Evolutionary conservation across 2,797 vertebrate genomes (phyloP).

Genomic region (Anguilla pacifica): DNA sequence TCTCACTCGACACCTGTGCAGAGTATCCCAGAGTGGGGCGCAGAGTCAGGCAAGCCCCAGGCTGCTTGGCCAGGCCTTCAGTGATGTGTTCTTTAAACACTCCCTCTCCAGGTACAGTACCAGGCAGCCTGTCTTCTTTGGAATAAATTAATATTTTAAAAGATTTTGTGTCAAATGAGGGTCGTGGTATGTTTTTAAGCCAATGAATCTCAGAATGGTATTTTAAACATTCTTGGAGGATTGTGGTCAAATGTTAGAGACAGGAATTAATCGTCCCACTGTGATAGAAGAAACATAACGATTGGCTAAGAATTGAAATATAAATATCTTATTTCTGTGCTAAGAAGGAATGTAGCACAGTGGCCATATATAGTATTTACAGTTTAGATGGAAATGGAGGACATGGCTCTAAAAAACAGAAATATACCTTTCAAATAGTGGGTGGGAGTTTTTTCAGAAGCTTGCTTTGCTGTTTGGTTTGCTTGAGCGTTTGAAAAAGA

Average conservation of each 20-base stretch:
- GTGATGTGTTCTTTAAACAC: constrained; percentile 68
- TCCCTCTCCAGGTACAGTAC: constrained; percentile 74
- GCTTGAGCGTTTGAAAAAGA: background rate
- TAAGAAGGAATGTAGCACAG: background rate
- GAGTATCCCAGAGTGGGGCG: constrained; percentile 59
- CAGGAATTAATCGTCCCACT: background rate
- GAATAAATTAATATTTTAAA: too few relatives aligned
- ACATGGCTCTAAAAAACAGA: background rate
- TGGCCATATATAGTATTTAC: background rate
- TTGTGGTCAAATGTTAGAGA: background rate
- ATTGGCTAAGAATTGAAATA: background rate
- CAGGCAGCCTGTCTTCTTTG: background rate
- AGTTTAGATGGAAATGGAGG: background rate
- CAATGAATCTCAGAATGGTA: background rate
- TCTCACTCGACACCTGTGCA: constrained; percentile 71
- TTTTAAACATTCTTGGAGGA: background rate
- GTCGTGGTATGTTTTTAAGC: background rate
- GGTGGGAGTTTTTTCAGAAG: background rate
- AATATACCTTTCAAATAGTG: background rate
- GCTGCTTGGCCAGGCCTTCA: constrained; percentile 70
- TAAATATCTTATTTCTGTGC: background rate
- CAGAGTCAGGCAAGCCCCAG: constrained; percentile 57
- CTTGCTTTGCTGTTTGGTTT: background rate
- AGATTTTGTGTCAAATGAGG: background rate
- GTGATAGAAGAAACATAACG: background rate